These are phyloP conservation scores for Cheumatopsyche charites DNA, from an alignment of 1,140 invertebrate species.

Conservation along the genomic window DNA sequence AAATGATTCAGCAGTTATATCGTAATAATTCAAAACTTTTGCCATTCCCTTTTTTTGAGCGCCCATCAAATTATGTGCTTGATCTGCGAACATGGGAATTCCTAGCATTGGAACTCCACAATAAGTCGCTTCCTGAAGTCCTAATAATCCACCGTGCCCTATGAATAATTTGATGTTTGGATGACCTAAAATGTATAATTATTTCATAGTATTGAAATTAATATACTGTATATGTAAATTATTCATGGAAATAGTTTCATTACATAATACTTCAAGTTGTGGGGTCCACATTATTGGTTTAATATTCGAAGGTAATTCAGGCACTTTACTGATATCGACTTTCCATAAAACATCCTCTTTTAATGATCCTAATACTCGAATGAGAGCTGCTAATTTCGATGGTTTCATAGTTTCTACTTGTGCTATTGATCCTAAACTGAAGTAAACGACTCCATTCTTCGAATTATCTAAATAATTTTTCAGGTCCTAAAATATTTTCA, in stretches of 20 bases:
- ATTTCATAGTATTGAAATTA: background rate
- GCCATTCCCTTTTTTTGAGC: conserved; percentile 53
- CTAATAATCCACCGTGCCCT: conserved; percentile 66
- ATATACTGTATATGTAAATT: no score
- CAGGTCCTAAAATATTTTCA: conserved; percentile 38
- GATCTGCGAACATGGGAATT: conserved; percentile 65
- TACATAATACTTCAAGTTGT: conserved; percentile 63
- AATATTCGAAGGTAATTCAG: conserved; percentile 63
- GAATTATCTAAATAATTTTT: conserved; percentile 41
- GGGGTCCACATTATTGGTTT: conserved; percentile 70
- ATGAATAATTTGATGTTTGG: conserved; percentile 61
- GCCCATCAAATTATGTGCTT: conserved; percentile 53
- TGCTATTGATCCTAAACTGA: conserved; percentile 58
- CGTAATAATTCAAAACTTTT: conserved; percentile 50
- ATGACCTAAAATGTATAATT: conserved; percentile 51
- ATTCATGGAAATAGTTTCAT: conserved; percentile 55
- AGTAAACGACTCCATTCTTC: conserved; percentile 51
- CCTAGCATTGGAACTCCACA: conserved; percentile 66
- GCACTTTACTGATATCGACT: conserved; percentile 58
- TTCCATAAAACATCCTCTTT: conserved; percentile 71
- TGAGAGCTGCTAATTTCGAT: conserved; percentile 54
- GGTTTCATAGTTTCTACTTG: conserved; percentile 49
- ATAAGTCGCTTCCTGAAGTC: conserved; percentile 65
- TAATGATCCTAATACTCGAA: conserved; percentile 63
- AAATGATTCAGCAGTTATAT: conserved; percentile 51